A percentile compares a stretch with the other conserved stretches of the same genome.
These are phyloP conservation scores for Limnephilus lunatus DNA, from an alignment of 2,888 invertebrate species.

Conservation along the genomic window DNA sequence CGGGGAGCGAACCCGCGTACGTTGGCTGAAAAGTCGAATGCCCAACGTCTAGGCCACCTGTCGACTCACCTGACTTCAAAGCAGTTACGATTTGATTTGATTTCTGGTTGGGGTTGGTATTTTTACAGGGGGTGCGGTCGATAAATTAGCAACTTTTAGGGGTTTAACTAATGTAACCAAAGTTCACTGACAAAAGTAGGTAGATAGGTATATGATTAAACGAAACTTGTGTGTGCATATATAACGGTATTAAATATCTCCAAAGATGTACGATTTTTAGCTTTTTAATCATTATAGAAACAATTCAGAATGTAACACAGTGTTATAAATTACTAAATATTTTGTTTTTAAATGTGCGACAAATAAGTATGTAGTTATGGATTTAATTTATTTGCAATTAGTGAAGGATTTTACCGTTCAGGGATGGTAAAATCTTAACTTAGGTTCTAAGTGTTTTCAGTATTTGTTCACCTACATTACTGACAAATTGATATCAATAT, in stretches of 20 bases:
- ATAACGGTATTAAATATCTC: too few relatives aligned
- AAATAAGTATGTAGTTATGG: background rate
- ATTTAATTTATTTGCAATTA: background rate
- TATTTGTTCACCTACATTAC: conserved; percentile 44
- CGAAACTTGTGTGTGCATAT: too few relatives aligned
- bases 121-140: conserved; percentile 39
- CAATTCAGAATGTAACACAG: background rate
- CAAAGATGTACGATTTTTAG: too few relatives aligned
- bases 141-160: conserved; percentile 59
- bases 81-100: conserved; percentile 61
- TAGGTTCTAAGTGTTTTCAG: conserved; percentile 8
- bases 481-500: conserved; percentile 37
- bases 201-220: too few relatives aligned
- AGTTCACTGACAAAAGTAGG: background rate
- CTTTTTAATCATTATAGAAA: background rate
- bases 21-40: conserved; percentile 21
- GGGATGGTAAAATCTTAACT: background rate
- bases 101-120: conserved; percentile 51
- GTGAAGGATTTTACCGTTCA: background rate
- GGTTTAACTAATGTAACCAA: background rate
- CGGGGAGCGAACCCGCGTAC: conserved; percentile 34
- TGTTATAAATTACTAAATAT: too few relatives aligned
- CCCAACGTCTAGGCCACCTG: conserved; percentile 63
- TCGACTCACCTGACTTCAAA: conserved; percentile 61
- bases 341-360: too few relatives aligned